A percentile compares a stretch with the other conserved stretches of the same genome.
phyloP scores from a whole-genome alignment of 2,113 vertebrate species.

The Salvelinus alpinus region DNA sequence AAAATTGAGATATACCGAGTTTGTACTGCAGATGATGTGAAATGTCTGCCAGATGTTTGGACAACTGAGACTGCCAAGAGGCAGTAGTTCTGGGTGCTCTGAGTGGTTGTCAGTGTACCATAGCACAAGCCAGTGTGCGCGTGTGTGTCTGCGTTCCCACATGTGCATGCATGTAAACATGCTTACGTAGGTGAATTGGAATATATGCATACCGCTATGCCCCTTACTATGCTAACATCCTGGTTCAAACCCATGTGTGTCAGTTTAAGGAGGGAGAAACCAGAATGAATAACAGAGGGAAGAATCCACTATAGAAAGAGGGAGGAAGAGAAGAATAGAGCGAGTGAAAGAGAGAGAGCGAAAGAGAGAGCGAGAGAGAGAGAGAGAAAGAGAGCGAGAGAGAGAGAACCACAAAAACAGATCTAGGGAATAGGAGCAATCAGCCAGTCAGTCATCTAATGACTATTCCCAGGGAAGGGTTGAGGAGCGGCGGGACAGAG shows the following conservation, averaged over 20 bases:
- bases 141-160: not conserved
- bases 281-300: slow-evolving; percentile 4
- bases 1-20: not conserved
- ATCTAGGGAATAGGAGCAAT: slow-evolving; percentile 66
- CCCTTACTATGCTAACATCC: slow-evolving; percentile 14
- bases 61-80: not conserved
- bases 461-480: slow-evolving; percentile 54
- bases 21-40: not conserved
- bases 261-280: slow-evolving; percentile 5
- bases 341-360: not conserved
- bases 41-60: too few species aligned
- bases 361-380: slow-evolving; percentile 30
- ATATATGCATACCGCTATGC: not conserved
- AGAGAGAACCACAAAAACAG: slow-evolving; percentile 56
- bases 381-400: not conserved
- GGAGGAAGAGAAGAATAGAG: slow-evolving; percentile 32
- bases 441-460: slow-evolving; percentile 69
- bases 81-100: not conserved
- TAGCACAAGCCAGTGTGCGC: not conserved
- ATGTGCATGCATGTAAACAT: not conserved
- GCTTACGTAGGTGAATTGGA: not conserved
- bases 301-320: slow-evolving; percentile 11
- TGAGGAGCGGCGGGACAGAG: too few species aligned
- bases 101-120: not conserved
- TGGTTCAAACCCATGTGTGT: slow-evolving; percentile 19